Conservation (phyloP, 2,888 invertebrate genomes). For the Conomelus anceps region DNA sequence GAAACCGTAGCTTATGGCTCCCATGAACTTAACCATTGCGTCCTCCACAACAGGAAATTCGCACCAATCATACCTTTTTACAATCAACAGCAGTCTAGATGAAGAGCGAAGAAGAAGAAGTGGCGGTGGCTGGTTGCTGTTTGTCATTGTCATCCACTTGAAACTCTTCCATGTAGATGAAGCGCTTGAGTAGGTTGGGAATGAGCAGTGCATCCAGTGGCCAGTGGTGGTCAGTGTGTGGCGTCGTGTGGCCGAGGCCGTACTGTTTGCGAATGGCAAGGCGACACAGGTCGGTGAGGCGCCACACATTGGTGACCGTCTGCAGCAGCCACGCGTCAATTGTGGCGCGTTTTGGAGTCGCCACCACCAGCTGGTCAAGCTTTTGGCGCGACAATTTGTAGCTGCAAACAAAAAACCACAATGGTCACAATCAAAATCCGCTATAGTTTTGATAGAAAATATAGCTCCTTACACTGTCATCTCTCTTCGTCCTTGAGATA, state of each 20-base stretch:
- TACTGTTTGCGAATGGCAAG: slow-evolving; percentile 18
- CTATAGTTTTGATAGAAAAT: no score
- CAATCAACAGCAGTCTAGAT: no score
- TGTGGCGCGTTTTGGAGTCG: slow-evolving; percentile 25
- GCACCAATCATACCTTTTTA: no score
- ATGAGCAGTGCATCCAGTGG: background rate
- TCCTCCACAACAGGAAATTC: no score
- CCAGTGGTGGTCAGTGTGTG: no score
- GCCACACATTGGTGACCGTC: slow-evolving; percentile 23
- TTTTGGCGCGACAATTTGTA: slow-evolving; percentile 31
- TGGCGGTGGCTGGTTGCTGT: no score
- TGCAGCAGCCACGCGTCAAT: slow-evolving; percentile 20
- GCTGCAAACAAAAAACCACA: no score
- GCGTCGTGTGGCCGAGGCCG: background rate
- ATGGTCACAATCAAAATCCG: no score
- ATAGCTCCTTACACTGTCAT: no score
- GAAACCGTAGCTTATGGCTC: no score
- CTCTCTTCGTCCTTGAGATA: background rate
- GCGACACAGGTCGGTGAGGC: slow-evolving; percentile 26
- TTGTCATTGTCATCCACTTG: background rate
- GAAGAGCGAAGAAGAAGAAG: no score
- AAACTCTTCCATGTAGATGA: background rate
- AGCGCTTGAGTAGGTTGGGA: background rate
- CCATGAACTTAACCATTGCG: no score
- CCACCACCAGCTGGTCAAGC: slow-evolving; percentile 27